Evolutionary conservation across 2,888 invertebrate genomes (phyloP), one percentile per base, ranked within the genome.

Genomic region (Nineta flava): DNA sequence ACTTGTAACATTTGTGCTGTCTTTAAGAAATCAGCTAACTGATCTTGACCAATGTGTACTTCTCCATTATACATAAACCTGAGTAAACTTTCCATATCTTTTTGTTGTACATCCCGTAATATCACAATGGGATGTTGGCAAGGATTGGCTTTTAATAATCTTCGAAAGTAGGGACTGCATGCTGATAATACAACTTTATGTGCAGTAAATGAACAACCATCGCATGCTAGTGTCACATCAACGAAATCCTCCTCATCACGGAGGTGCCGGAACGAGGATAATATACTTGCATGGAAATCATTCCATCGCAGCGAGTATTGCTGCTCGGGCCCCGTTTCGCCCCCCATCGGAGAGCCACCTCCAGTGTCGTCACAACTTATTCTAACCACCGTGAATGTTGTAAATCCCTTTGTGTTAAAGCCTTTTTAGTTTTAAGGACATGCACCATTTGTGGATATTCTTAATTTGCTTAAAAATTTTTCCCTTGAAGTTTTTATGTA

Each of bases 301-400:
- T 92, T 92, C 92, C 92, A 92, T 63, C 90, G 82, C 69, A 92
- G 78, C 68, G 90, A 87, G 71, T 91, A 92, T 70, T 90, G 90
- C 74, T 90, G 88, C 73, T 83, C 83, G 60, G 79, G 65, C 66
- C 66, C 65, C 64, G 67, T 67, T 70, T 70, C 62, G 72, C 74
- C 74, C 69, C 74, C 74, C 73, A 75, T 74, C 71, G 74, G 71
- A 69, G 68, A 72, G 66, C 70, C 64, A 57, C 61, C 62, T 21
- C 47, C 50, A 21, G 44, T 43, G 19, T 31, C 35, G 16, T 31
- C 46, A 35, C 46, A 38, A 54, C 41, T 45, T 49, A 49, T 49
- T 49, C 49, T 49, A 45, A 49, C 49, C 49, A 49, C 49, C 51
- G 56, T 49, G 49, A 49, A 49, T 45, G 49, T 42, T 49, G 21